Base-by-base conservation (phyloP, 1,140 invertebrate species). In the Cydia fagiglandana region DNA sequence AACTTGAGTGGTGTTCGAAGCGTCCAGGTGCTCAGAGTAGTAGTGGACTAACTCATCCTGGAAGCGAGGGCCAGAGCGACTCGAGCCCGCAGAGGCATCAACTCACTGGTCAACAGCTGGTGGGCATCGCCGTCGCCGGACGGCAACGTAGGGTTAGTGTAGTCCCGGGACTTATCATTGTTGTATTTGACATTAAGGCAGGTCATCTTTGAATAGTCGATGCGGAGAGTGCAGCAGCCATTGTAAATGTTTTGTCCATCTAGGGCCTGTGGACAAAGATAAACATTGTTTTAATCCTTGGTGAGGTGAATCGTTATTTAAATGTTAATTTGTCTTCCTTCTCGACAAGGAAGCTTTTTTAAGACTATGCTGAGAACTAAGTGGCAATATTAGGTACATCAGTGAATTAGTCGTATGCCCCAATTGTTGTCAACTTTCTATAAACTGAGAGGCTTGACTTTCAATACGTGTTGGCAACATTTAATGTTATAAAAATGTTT, bases 221-320 rank as follows among this genome's bases (percentile, higher is more conserved):
- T 99, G 88, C 98, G 97, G 83, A 99, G 94, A n/a, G 98, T 99
- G 94, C 99, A 99, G 94, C 99, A 99, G 64, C 97, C 98, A 93
- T 99, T 99, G 95, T 99, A 99, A 84, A 99, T 99, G 89, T 99
- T 99, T 93, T 99, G 99, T 0, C 98, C 98, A 91, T 99, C 98
- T 80, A 99, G 94, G 56, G 97, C 96, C 96, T 98, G 95, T 2
- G 75, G 78, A 86, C 83, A 88, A 82, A 83, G 1, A 77, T 17
- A 73, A 34, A 77, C n/a, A 74, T 74, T 47, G 12, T 41, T 41
- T 41, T 41, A 47, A 17, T 7, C 1, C 50, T 53, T 17, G 4
- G 47, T 53, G 45, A 47, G 34, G 34, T 41, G 9, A 41, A 41
- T 41, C 7, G 38, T 41, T 9, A 7, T 7, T 41, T 41, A 41